Evolutionary conservation across 2,888 invertebrate genomes (phyloP).

Genomic region (Mimas tiliae): DNA sequence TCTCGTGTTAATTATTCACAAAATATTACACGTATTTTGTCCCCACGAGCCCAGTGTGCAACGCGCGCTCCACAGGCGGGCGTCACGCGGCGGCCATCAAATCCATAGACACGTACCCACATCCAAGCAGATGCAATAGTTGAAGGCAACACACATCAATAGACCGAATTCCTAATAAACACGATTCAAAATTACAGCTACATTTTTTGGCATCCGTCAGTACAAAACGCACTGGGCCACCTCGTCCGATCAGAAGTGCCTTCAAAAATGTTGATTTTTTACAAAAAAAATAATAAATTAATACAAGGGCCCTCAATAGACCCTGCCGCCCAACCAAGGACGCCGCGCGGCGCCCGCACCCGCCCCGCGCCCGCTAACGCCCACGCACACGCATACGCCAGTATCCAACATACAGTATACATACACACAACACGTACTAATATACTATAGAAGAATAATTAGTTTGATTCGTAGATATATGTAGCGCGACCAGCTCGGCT

Average conservation of each 20-base stretch:
- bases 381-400: conserved; percentile 62
- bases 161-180: conserved; percentile 61
- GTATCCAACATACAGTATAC: conserved; percentile 73
- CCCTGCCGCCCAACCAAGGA: conserved; percentile 89
- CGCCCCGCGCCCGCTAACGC: conserved; percentile 36
- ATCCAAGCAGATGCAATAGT: conserved; percentile 92
- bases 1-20: conserved; percentile 21
- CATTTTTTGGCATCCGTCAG: conserved; percentile 59
- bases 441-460: conserved; percentile 84
- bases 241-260: conserved; percentile 98
- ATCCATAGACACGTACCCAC: conserved; percentile 88
- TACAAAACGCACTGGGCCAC: conserved; percentile 92
- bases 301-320: conserved; percentile 95
- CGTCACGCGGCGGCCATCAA: conserved; percentile 86
- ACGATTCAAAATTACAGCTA: conserved; percentile 50
- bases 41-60: conserved; percentile 41
- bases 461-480: conserved; percentile 84
- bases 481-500: conserved; percentile 66
- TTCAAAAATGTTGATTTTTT: conserved; percentile 94
- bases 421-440: conserved; percentile 74
- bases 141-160: conserved; percentile 88
- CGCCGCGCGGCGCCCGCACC: conserved; percentile 69
- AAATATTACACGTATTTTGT: conserved; percentile 2
- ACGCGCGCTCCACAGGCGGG: conserved; percentile 63
- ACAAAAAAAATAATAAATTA: conserved; percentile 89